phyloP scores from a whole-genome alignment of 2,113 vertebrate genomes.

The Setophaga coronata region DNA sequence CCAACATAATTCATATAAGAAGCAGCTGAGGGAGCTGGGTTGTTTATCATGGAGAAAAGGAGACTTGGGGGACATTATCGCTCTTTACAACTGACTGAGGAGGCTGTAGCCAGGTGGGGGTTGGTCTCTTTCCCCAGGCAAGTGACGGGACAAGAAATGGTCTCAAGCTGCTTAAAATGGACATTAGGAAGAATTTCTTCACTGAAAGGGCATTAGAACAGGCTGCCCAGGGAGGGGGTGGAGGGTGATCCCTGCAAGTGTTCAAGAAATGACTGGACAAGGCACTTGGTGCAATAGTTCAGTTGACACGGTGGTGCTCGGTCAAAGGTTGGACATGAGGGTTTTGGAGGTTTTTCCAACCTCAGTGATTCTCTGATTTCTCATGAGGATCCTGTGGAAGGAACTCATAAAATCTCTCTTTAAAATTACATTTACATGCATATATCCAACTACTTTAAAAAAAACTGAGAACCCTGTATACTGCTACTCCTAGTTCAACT shows the following conservation, averaged over 20 bases:
- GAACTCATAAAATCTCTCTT: background rate
- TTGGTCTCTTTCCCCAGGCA: background rate
- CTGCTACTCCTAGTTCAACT: background rate
- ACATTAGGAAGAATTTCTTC: background rate
- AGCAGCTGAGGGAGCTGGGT: background rate
- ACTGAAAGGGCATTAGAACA: background rate
- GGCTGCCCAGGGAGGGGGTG: background rate
- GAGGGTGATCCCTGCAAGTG: background rate
- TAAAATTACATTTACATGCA: background rate
- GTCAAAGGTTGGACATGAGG: background rate
- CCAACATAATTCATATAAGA: background rate
- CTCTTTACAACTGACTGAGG: background rate
- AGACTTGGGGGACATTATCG: background rate
- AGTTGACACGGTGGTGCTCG: background rate
- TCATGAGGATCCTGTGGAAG: background rate
- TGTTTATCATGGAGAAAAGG: background rate
- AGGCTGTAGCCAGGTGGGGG: background rate
- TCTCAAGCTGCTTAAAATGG: background rate
- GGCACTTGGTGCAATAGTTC: background rate
- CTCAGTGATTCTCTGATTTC: background rate
- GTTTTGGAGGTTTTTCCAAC: background rate
- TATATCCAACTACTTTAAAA: background rate
- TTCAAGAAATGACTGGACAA: fast-evolving
- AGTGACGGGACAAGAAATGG: background rate
- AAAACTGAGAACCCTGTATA: background rate